These are phyloP conservation scores for Stomatorhinus ivindoensis DNA, from an alignment of 2,113 vertebrate species.

Conservation along the genomic window DNA sequence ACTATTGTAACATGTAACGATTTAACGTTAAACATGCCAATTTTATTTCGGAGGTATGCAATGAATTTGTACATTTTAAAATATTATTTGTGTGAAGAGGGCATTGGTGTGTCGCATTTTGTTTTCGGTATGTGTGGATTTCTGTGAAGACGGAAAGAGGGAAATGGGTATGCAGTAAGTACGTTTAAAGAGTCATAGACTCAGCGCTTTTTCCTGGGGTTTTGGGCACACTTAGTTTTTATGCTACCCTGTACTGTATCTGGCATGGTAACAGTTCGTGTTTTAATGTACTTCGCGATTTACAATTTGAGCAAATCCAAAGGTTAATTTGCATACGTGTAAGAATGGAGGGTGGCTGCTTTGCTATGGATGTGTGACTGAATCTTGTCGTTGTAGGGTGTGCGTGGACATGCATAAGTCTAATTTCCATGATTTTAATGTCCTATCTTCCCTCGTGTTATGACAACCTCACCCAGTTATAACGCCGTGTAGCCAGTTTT, in stretches of 20 bases:
- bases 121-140: background rate
- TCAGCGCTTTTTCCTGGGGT: background rate
- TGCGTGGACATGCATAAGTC: background rate
- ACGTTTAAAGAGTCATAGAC: conserved; percentile 2
- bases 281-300: background rate
- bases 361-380: background rate
- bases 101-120: conserved; percentile 6
- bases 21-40: background rate
- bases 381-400: background rate
- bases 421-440: background rate
- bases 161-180: conserved; percentile 5
- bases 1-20: background rate
- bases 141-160: background rate
- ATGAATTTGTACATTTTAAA: background rate
- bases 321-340: background rate
- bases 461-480: background rate
- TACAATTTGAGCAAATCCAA: background rate
- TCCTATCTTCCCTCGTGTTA: background rate
- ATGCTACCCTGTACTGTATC: background rate
- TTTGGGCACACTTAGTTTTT: background rate
- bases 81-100: background rate
- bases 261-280: background rate
- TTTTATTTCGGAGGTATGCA: background rate
- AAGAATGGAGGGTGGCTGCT: background rate
- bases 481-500: background rate